These are phyloP conservation scores for Hypanus sabinus DNA, from an alignment of 2,113 vertebrate species.

Conservation along the genomic window DNA sequence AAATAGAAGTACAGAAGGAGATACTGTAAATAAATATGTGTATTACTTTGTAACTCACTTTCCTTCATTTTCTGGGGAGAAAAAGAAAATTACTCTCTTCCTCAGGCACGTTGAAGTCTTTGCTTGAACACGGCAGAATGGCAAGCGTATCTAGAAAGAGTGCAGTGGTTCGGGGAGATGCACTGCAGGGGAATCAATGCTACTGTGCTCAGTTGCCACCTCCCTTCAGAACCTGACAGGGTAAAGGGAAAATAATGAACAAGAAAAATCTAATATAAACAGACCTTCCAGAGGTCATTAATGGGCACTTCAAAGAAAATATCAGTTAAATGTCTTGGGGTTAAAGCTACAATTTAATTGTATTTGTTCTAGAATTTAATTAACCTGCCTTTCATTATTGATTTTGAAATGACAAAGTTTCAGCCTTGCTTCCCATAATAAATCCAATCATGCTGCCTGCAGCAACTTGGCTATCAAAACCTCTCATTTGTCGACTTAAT, in stretches of 20 bases:
- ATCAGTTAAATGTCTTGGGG: neutral
- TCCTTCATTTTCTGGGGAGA: neutral
- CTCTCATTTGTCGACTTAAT: neutral
- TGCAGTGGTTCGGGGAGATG: neutral
- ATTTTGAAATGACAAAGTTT: neutral
- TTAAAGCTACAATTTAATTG: neutral
- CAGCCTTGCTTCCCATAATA: neutral
- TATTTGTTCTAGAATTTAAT: conserved; percentile 13
- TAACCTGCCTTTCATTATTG: neutral
- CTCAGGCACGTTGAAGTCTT: neutral
- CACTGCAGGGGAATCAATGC: neutral
- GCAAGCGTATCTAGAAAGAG: neutral
- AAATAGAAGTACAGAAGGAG: neutral
- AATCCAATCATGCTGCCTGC: neutral
- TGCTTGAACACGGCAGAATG: no score
- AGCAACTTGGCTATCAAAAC: neutral
- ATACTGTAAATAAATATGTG: neutral
- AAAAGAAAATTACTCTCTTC: neutral
- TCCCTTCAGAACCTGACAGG: neutral
- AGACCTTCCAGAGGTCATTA: neutral
- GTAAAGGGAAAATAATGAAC: neutral
- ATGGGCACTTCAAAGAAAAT: neutral
- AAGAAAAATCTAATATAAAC: neutral
- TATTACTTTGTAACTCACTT: neutral
- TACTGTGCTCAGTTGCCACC: neutral